Evolutionary conservation across 2,113 vertebrate genomes (phyloP).

Genomic region (Plotosus lineatus): DNA sequence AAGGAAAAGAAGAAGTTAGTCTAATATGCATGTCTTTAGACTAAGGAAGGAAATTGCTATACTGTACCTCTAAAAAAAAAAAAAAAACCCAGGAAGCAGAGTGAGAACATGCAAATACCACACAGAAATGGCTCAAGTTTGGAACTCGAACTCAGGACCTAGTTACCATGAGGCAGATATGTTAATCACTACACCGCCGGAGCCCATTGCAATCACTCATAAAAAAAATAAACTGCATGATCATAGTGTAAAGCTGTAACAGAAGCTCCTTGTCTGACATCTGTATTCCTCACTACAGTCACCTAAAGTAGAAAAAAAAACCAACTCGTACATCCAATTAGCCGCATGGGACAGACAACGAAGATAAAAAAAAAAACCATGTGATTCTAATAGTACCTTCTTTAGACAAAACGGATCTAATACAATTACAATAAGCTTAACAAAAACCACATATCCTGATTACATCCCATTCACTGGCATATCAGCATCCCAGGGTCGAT

Average conservation of each 20-base stretch:
- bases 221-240: not conserved
- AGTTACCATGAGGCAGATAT: no score
- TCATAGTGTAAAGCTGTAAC: not conserved
- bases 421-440: constrained; percentile 13
- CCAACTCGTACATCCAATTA: constrained; percentile 20
- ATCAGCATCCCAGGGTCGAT: constrained; percentile 6
- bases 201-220: no score
- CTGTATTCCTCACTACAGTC: not conserved
- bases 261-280: not conserved
- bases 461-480: constrained; percentile 21
- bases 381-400: constrained; percentile 3
- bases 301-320: not conserved
- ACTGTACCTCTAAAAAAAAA: no score
- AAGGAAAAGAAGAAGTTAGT: no score
- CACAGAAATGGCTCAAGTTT: no score
- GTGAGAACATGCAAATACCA: no score
- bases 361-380: not conserved
- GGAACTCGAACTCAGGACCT: no score
- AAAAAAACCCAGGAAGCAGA: no score
- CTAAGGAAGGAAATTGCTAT: no score
- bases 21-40: no score
- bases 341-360: constrained; percentile 12
- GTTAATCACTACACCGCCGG: no score
- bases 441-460: constrained; percentile 26
- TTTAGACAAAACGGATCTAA: constrained; percentile 1